Evolutionary conservation across 2,113 vertebrate species (phyloP).

Genomic region (Micronisus gabar): DNA sequence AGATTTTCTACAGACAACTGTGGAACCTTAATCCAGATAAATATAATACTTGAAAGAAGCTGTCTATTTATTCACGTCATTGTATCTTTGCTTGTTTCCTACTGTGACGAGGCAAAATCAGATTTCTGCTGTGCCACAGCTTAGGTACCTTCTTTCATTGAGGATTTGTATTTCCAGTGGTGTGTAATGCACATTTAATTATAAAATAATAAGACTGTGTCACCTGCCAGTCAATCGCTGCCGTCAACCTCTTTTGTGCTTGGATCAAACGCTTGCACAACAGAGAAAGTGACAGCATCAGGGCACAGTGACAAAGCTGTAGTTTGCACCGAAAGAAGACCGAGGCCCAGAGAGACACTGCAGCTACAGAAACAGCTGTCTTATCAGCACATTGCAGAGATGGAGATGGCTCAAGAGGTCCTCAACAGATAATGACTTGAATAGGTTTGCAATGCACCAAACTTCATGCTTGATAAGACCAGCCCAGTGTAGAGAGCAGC

Average conservation of each 20-base stretch:
- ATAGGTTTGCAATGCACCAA: slow-evolving; percentile 76
- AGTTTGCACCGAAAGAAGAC: slow-evolving; percentile 69
- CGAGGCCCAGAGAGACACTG: slow-evolving; percentile 64
- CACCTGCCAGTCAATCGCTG: slow-evolving; percentile 55
- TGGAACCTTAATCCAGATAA: slow-evolving; percentile 18
- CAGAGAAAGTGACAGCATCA: slow-evolving; percentile 64
- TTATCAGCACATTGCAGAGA: slow-evolving; percentile 83
- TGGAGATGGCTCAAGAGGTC: slow-evolving; percentile 79
- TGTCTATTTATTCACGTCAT: slow-evolving; percentile 17
- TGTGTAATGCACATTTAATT: slow-evolving; percentile 60
- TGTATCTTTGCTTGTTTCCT: slow-evolving; percentile 21
- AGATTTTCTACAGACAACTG: slow-evolving; percentile 19
- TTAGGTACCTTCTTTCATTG: slow-evolving; percentile 3
- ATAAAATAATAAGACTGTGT: slow-evolving; percentile 51
- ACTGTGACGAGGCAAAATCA: background rate
- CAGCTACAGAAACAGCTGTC: slow-evolving; percentile 76
- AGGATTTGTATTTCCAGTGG: slow-evolving; percentile 56
- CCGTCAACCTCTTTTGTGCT: slow-evolving; percentile 58
- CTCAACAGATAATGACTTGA: slow-evolving; percentile 80
- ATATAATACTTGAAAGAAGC: slow-evolving; percentile 42
- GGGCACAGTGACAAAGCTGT: slow-evolving; percentile 73
- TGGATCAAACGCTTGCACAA: slow-evolving; percentile 68
- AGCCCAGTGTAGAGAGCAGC: slow-evolving; percentile 64
- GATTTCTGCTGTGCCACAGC: slow-evolving; percentile 3
- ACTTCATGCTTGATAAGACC: slow-evolving; percentile 78